phyloP scores from a whole-genome alignment of 2,797 vertebrate species.

The Premnoplex brunnescens region DNA sequence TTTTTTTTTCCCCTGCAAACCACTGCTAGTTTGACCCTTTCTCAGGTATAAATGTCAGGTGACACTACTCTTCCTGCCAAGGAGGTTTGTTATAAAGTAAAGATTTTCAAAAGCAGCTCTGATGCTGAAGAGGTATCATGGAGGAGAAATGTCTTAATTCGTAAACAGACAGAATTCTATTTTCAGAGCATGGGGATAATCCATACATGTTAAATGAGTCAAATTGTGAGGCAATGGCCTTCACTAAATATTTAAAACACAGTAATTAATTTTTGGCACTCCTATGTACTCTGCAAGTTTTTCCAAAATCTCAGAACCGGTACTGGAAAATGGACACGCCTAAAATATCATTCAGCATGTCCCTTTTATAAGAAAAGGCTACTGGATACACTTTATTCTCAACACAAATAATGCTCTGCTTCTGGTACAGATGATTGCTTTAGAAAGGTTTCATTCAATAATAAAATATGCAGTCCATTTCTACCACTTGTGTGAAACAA shows the following conservation, averaged over 20 bases:
- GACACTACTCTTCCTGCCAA: not conserved
- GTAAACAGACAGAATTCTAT: not conserved
- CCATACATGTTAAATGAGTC: not conserved
- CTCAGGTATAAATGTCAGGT: not conserved
- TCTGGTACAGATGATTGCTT: not conserved
- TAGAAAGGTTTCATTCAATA: not conserved
- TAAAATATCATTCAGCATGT: not conserved
- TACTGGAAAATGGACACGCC: not conserved
- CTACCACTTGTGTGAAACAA: not conserved
- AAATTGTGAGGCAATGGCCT: not conserved
- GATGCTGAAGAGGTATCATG: not conserved
- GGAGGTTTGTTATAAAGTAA: not conserved
- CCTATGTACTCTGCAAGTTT: not conserved
- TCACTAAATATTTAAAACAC: not conserved
- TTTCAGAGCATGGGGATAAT: not conserved
- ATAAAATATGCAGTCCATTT: not conserved
- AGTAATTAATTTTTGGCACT: not conserved
- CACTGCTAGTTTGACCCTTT: not conserved
- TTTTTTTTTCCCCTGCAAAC: not conserved
- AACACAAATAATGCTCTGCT: not conserved
- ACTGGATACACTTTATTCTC: not conserved
- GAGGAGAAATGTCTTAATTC: not conserved
- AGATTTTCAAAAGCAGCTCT: not conserved
- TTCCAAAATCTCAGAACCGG: not conserved
- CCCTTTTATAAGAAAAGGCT: not conserved